Evolutionary conservation across 2,888 invertebrate species (phyloP).

Genomic region (Leistus spinibarbis): DNA sequence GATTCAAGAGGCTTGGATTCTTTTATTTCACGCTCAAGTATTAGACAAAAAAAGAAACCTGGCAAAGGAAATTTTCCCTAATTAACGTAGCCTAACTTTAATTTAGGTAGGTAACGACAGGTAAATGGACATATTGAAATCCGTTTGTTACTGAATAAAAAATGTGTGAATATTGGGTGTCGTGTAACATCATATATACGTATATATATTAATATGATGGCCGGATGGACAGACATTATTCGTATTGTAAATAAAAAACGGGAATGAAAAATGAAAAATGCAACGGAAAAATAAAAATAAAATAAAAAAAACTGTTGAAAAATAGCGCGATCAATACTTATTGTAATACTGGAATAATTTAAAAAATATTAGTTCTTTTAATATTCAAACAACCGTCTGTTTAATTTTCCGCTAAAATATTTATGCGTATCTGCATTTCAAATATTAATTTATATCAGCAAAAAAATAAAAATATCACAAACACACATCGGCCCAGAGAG

Average conservation of each 20-base stretch:
- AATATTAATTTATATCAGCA: not conserved
- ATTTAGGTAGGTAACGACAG: too few relatives aligned
- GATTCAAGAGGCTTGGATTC: not conserved
- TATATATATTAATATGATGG: constrained; percentile 1
- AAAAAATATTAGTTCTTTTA: not conserved
- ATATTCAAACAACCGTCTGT: not conserved
- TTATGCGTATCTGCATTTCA: not conserved
- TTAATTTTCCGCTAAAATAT: not conserved
- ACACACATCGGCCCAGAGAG: not conserved
- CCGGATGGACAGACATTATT: not conserved
- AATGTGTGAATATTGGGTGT: not conserved
- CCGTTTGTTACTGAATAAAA: not conserved
- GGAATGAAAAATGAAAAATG: not conserved
- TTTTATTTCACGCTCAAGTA: constrained; percentile 6
- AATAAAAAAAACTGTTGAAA: constrained; percentile 4
- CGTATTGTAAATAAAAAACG: not conserved
- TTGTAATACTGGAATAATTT: not conserved
- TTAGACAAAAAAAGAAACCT: not conserved
- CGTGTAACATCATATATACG: not conserved
- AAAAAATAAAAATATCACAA: not conserved
- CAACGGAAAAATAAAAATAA: not conserved
- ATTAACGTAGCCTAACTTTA: too few relatives aligned
- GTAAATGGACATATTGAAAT: not conserved
- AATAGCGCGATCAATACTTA: not conserved
- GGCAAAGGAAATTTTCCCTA: not conserved